Evolutionary conservation across 2,888 invertebrate genomes (phyloP).

Genomic region (Colostygia pectinataria): DNA sequence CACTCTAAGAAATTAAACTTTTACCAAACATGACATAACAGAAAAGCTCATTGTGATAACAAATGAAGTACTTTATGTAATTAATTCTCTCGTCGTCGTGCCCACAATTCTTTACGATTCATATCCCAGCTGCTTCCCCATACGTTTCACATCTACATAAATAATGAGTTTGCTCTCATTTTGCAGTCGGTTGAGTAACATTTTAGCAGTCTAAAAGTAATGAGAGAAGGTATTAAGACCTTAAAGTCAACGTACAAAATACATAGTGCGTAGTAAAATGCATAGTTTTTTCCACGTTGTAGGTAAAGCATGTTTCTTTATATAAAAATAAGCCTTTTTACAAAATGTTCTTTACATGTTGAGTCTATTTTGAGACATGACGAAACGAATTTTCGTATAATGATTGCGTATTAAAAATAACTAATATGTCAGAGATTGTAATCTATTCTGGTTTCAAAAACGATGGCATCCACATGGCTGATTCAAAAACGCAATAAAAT

Average conservation of each 20-base stretch:
- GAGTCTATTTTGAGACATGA: too few species aligned
- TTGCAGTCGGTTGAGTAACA: constrained; percentile 16
- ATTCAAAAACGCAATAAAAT: constrained; percentile 14
- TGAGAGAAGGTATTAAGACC: constrained; percentile 5
- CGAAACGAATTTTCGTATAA: too few species aligned
- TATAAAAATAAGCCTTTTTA: too few species aligned
- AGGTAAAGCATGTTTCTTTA: too few species aligned
- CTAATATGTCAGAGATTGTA: constrained; percentile 3
- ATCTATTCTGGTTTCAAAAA: constrained; percentile 4
- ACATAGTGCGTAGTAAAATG: too few species aligned
- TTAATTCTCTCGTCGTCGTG: constrained; percentile 16
- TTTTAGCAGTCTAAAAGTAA: constrained; percentile 12
- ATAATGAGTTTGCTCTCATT: constrained; percentile 26
- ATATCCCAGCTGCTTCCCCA: constrained; percentile 22
- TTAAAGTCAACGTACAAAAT: not conserved
- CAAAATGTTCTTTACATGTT: too few species aligned
- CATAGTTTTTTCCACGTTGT: too few species aligned
- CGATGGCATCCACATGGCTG: constrained; percentile 7
- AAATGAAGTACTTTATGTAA: constrained; percentile 19
- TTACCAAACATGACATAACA: not conserved
- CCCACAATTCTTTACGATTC: constrained; percentile 25
- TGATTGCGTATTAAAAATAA: not conserved
- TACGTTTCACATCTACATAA: constrained; percentile 26
- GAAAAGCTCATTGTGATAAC: constrained; percentile 12
- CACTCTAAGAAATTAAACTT: not conserved